Evolutionary conservation across 2,113 vertebrate species (phyloP), one percentile per base, ranked within the genome.

Genomic region (Percina caprodes): DNA sequence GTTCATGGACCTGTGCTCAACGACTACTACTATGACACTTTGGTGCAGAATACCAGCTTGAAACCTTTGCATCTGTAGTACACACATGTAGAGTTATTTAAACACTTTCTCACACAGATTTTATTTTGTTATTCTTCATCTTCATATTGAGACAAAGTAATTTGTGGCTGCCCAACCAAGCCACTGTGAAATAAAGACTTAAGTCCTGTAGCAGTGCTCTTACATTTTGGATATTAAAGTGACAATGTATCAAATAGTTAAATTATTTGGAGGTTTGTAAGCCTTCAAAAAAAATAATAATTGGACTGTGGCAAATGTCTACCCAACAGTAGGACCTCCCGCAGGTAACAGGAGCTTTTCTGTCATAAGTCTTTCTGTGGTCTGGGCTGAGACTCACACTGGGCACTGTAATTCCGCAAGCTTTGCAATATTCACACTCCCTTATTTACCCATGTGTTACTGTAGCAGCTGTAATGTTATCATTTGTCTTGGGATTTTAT

Each of bases 401-500:
- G 62, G 74, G 33, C 67, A 62, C 66, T 49, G 59, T 81, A 74
- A 89, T 85, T 85, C 89, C 11, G 33, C 82, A 61, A 83, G 73
- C 83, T 86, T 79, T 82, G 85, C 86, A 79, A 74, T 74, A 83
- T 86, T 71, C 72, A 74, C 69, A 39, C 81, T 77, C 70, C 46
- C 72, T 81, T 77, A 84, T 80, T 83, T 83, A 88, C 24, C 39
- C 77, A 11, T 76, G 52, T 61, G 48, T 56, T 67, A 77, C 86
- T 87, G 73, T 68, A 75, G 82, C 67, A 72, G 82, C 76, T 79
- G 79, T 81, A 82, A 82, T 87, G 63, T 90, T 86, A 66, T 86
- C 72, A 79, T 89, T 89, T 82, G 63, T 91, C 72, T 62, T 82
- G 73, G 69, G 74, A 51, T 84, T 93, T 91, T 88, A 79, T 76